Base-by-base conservation (phyloP, 2,888 invertebrate species). In the Hydraecia micacea region DNA sequence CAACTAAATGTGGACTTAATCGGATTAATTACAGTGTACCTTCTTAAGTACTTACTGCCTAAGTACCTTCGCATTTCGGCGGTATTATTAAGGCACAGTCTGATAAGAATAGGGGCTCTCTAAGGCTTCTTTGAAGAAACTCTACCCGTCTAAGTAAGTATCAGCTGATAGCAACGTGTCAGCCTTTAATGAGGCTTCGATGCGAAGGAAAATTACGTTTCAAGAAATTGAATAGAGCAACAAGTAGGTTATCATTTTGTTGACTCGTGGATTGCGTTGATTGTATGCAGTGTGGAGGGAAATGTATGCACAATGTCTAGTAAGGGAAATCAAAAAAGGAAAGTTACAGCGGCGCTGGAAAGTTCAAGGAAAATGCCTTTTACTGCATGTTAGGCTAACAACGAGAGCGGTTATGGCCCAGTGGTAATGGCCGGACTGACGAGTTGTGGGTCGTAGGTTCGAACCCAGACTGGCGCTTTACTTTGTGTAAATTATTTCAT, bases 141-240 rank as follows among this genome's bases (percentile, higher is more conserved):
- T 85, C 80, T 79, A 89, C 81, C 79, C 80, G 77, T 79, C 75
- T 80, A 72, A 81, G 70, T 79, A 75, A 85, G 86, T 87, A 90
- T 92, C 93, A 94, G 90, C 90, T 87, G 87, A 85, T 85, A 84
- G 80, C 78, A 73, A 76, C 92, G 92, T 92, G 94, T 89, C 87
- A 87, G 88, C 87, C 82, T 86, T 88, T 76, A 84, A 91, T 90
- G 86, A 88, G 92, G 92, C 91, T 93, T 92, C 93, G 68, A 85
- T 86, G 79, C 87, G 84, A 77, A 80, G 80, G 88, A 84, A 90
- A 91, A 92, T 92, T 92, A 89, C 90, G 79, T 73, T 79, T 83
- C 21, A 72, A 84, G 81, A 86, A 81, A 89, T 82, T 83, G 66
- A 83, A 85, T 83, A 73, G 73, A 85, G 79, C 77, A 80, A 83